Percentiles rank a stretch among this genome's conserved stretches.
Conservation (phyloP, 2,797 vertebrate genomes). For the Brotula barbata region DNA sequence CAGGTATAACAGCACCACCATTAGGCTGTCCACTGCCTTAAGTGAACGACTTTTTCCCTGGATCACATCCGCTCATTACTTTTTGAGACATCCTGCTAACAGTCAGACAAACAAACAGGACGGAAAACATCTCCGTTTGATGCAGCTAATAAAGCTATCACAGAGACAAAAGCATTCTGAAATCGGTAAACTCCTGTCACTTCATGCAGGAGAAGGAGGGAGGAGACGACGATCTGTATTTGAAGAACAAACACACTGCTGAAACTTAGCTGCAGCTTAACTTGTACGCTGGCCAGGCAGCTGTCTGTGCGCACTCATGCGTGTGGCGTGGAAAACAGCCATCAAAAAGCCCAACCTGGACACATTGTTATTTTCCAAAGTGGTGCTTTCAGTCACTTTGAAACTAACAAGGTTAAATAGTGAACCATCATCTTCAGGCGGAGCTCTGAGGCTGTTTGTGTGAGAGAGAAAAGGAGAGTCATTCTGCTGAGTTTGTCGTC, state of each 20-base stretch:
- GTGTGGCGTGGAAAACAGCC: conserved; percentile 14
- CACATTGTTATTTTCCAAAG: neutral
- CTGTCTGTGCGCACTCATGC: conserved; percentile 6
- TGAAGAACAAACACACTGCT: conserved; percentile 16
- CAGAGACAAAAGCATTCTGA: conserved; percentile 27
- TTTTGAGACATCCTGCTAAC: too few relatives aligned
- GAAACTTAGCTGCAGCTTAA: conserved; percentile 16
- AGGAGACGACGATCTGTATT: conserved; percentile 16
- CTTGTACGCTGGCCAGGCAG: conserved; percentile 16
- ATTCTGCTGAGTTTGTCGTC: conserved; percentile 9
- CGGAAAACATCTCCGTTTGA: too few relatives aligned
- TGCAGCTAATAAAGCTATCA: too few relatives aligned
- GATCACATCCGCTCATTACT: too few relatives aligned
- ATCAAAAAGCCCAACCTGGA: conserved; percentile 23
- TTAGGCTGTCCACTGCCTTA: too few relatives aligned
- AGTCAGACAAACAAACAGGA: too few relatives aligned
- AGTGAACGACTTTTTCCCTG: too few relatives aligned
- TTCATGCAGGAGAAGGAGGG: too few relatives aligned
- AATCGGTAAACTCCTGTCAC: conserved; percentile 25
- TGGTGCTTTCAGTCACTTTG: conserved; percentile 23
- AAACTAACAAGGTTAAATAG: conserved; percentile 30
- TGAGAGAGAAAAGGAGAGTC: neutral
- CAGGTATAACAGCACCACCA: too few relatives aligned
- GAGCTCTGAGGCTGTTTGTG: conserved; percentile 3
- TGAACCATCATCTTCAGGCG: conserved; percentile 20